Percentiles rank a stretch among this genome's conserved stretches.
Evolutionary conservation across 2,888 invertebrate genomes (phyloP).

Genomic region (Melanargia galathea): DNA sequence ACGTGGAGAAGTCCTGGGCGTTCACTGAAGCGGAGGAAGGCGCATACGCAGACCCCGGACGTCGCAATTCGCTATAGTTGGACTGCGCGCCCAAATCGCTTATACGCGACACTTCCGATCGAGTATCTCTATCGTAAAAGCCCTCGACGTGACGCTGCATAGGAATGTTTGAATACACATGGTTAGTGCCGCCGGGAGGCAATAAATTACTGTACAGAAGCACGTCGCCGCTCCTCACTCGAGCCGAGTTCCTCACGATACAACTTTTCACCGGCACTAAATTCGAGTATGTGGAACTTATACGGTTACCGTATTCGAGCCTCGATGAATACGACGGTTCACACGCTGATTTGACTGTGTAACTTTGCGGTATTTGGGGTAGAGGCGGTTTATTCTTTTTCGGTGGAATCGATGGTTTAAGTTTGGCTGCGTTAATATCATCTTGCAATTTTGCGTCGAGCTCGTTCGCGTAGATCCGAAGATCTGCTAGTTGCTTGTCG

Average conservation of each 20-base stretch:
- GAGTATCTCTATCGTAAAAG: conserved; percentile 68
- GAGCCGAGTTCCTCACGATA: conserved; percentile 71
- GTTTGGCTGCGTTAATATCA: conserved; percentile 74
- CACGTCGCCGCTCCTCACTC: conserved; percentile 71
- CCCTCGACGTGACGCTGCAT: conserved; percentile 81
- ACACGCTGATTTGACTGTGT: conserved; percentile 86
- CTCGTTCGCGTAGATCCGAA: conserved; percentile 77
- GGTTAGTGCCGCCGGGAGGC: conserved; percentile 77
- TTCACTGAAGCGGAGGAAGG: conserved; percentile 77
- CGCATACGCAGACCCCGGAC: conserved; percentile 82
- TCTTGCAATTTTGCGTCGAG: conserved; percentile 76
- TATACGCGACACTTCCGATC: conserved; percentile 75
- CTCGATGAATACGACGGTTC: conserved; percentile 91
- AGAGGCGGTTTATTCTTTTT: conserved; percentile 75
- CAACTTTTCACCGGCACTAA: conserved; percentile 79
- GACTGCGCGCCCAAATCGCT: conserved; percentile 81
- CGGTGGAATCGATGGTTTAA: conserved; percentile 75
- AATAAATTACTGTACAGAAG: conserved; percentile 74
- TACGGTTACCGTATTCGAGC: conserved; percentile 78
- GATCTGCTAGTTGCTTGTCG: conserved; percentile 74
- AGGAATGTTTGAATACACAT: conserved; percentile 75
- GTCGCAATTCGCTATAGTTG: conserved; percentile 83
- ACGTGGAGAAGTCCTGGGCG: conserved; percentile 81
- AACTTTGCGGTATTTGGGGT: conserved; percentile 89
- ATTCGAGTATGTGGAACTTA: conserved; percentile 78